phyloP scores from a whole-genome alignment of 2,797 vertebrate species.

The Bufotes viridis region DNA sequence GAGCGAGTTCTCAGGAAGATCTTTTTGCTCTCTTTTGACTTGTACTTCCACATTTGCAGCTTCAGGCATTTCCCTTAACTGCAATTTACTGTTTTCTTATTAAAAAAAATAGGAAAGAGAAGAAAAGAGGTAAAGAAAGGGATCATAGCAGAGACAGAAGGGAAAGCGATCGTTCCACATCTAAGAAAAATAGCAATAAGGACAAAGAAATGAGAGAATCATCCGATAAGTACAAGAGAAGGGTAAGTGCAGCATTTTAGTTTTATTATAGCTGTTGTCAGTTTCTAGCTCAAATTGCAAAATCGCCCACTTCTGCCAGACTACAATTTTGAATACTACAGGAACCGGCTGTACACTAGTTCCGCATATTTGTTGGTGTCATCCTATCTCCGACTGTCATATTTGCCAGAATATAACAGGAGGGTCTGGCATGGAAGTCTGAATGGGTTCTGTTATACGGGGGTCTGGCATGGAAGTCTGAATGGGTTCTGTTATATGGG shows the following conservation, averaged over 20 bases:
- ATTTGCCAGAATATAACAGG: too few relatives aligned
- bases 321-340: background rate
- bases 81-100: constrained; percentile 44
- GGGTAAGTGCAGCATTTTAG: constrained; percentile 71
- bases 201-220: constrained; percentile 83
- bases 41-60: too few relatives aligned
- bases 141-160: constrained; percentile 82
- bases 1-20: too few relatives aligned
- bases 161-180: constrained; percentile 80
- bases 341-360: background rate
- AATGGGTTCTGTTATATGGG: too few relatives aligned
- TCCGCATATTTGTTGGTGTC: background rate
- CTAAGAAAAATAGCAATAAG: constrained; percentile 85
- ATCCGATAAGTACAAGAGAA: constrained; percentile 72
- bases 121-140: constrained; percentile 78
- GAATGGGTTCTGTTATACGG: too few relatives aligned
- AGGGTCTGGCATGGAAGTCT: too few relatives aligned
- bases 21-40: too few relatives aligned
- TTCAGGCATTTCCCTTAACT: too few relatives aligned
- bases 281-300: background rate
- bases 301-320: background rate
- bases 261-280: background rate
- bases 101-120: constrained; percentile 87
- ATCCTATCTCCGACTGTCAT: background rate
- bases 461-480: too few relatives aligned